These are phyloP conservation scores for Lepetodrilus schrolli DNA, from an alignment of 2,888 invertebrate species.

Conservation along the genomic window DNA sequence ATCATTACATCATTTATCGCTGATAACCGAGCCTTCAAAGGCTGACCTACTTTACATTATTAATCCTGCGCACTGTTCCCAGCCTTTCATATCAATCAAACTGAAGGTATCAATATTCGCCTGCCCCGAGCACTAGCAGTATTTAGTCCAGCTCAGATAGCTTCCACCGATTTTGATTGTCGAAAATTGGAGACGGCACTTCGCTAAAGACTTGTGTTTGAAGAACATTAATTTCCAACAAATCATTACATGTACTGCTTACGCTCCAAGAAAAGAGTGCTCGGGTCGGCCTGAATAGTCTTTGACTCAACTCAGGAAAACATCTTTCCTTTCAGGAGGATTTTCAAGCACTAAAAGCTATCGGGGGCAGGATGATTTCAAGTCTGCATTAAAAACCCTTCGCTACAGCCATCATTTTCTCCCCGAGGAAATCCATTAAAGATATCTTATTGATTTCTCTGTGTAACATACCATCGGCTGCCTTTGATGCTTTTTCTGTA, in stretches of 20 bases:
- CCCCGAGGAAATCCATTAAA: constrained; percentile 25
- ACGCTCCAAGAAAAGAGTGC: background rate
- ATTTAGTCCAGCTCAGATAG: background rate
- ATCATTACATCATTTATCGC: background rate
- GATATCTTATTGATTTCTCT: constrained; percentile 27
- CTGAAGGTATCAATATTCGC: background rate
- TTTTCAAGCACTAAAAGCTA: constrained; percentile 26
- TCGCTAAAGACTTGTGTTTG: background rate
- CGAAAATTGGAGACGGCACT: background rate
- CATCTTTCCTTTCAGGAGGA: constrained; percentile 3
- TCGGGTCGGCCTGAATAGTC: background rate
- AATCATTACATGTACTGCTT: background rate
- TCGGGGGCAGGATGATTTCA: background rate
- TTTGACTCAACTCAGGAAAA: background rate
- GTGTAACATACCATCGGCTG: constrained; percentile 3
- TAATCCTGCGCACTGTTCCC: background rate
- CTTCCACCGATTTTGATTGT: constrained; percentile 5
- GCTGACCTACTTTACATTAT: background rate
- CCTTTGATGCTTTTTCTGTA: constrained; percentile 22
- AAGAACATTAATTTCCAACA: background rate
- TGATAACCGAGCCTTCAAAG: background rate
- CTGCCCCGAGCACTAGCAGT: background rate
- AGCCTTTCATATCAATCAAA: background rate
- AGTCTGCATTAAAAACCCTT: constrained; percentile 3
- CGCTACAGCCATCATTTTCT: constrained; percentile 16